phyloP scores from a whole-genome alignment of 1,140 invertebrate genomes.

The Mycetomoellerius zeteki region DNA sequence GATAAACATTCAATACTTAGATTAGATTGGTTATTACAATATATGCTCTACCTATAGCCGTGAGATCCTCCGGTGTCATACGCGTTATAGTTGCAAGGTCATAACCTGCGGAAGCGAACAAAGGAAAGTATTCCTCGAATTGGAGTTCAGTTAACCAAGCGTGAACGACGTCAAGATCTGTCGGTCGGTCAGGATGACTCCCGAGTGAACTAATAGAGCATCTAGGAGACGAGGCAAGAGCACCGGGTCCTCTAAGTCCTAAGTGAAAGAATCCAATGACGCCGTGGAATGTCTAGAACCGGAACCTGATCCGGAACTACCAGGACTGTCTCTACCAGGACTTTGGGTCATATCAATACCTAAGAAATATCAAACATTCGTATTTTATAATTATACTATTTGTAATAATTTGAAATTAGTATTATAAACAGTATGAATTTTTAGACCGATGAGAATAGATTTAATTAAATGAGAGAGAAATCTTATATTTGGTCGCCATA shows the following conservation, averaged over 20 bases:
- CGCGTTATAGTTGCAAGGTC: conserved; percentile 98
- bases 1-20: not conserved
- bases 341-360: conserved; percentile 92
- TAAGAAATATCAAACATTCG: conserved; percentile 54
- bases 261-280: conserved; percentile 93
- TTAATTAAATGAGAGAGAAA: too few species aligned
- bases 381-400: not conserved
- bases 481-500: too few species aligned
- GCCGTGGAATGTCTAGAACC: conserved; percentile 96
- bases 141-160: conserved; percentile 98
- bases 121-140: conserved; percentile 97
- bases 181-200: conserved; percentile 88
- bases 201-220: conserved; percentile 93
- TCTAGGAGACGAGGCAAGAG: conserved; percentile 86
- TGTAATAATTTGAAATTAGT: not conserved
- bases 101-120: conserved; percentile 98
- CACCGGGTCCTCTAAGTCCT: conserved; percentile 85
- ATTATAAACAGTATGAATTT: not conserved
- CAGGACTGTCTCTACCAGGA: conserved; percentile 95
- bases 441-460: too few species aligned
- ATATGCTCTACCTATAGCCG: conserved; percentile 89
- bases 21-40: not conserved
- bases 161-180: conserved; percentile 95
- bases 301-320: conserved; percentile 95
- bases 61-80: conserved; percentile 98